Percentiles rank a stretch among this genome's conserved stretches.
phyloP scores from a whole-genome alignment of 2,888 invertebrate genomes.

The Agonopterix subpropinquella region DNA sequence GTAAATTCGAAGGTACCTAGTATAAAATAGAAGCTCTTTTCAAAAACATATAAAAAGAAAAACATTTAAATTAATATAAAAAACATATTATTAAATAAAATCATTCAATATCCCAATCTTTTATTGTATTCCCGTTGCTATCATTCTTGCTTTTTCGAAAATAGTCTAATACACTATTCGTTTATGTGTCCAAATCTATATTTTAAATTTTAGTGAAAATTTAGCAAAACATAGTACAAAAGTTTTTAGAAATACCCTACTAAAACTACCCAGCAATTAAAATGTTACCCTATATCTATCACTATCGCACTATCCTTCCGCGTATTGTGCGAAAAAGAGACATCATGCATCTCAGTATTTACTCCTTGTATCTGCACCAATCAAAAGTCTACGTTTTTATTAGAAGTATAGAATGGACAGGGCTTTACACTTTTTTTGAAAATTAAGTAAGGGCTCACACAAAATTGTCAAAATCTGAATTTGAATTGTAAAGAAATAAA shows the following conservation, averaged over 20 bases:
- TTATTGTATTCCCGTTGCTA: slow-evolving; percentile 7
- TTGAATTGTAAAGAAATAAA: too few relatives aligned
- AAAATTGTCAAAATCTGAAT: too few relatives aligned
- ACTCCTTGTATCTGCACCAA: slow-evolving; percentile 43
- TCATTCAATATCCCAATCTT: slow-evolving; percentile 17
- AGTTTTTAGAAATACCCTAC: slow-evolving; percentile 68
- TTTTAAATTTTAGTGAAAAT: slow-evolving; percentile 61
- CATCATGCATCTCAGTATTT: slow-evolving; percentile 23
- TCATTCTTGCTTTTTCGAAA: slow-evolving; percentile 47
- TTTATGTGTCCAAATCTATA: slow-evolving; percentile 68
- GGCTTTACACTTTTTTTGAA: slow-evolving; percentile 11
- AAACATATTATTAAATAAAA: slow-evolving; percentile 4
- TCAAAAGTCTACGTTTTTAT: slow-evolving; percentile 34
- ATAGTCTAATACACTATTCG: slow-evolving; percentile 45
- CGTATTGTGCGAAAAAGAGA: slow-evolving; percentile 44
- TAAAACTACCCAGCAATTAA: slow-evolving; percentile 69
- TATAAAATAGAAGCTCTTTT: slow-evolving; percentile 64
- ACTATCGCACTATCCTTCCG: slow-evolving; percentile 60
- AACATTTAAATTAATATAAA: slow-evolving; percentile 12
- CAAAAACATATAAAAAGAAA: slow-evolving; percentile 29
- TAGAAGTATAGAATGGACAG: slow-evolving; percentile 41
- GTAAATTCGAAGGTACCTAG: slow-evolving; percentile 44
- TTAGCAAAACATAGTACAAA: slow-evolving; percentile 76
- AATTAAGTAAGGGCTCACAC: too few relatives aligned
- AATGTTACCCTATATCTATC: slow-evolving; percentile 66